Evolutionary conservation across 2,797 vertebrate genomes (phyloP).

Genomic region (Coranthus polyacanthus): DNA sequence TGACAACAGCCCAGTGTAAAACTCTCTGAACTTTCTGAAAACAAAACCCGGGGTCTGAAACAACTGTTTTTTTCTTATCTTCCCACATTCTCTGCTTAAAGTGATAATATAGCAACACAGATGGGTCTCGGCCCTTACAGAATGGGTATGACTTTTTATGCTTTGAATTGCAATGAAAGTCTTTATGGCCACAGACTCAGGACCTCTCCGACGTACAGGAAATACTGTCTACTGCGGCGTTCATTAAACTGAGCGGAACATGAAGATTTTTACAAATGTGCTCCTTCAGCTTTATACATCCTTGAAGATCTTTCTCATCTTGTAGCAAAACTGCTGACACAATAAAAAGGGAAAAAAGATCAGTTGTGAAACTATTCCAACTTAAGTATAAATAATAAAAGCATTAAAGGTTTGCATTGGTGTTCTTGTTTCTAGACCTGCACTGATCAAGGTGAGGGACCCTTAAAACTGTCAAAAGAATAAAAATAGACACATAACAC

Average conservation of each 20-base stretch:
- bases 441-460: too few species aligned
- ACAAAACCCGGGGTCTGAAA: too few species aligned
- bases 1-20: too few species aligned
- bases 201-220: not conserved
- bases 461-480: too few species aligned
- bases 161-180: slow-evolving; percentile 6
- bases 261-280: not conserved
- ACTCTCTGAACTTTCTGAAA: too few species aligned
- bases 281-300: not conserved
- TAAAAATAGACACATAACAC: too few species aligned
- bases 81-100: not conserved
- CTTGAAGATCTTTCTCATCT: not conserved
- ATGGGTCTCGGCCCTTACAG: not conserved
- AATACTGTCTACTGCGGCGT: slow-evolving; percentile 4
- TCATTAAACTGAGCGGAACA: slow-evolving; percentile 10
- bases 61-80: too few species aligned
- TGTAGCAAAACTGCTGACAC: not conserved
- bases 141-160: slow-evolving; percentile 1
- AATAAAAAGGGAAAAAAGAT: not conserved
- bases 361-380: not conserved
- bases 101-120: not conserved
- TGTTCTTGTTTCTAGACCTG: too few species aligned
- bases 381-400: too few species aligned
- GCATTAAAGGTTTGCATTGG: too few species aligned
- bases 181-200: slow-evolving; percentile 19